Base-by-base conservation (phyloP, 2,797 vertebrate genomes). In the Emys orbicularis region DNA sequence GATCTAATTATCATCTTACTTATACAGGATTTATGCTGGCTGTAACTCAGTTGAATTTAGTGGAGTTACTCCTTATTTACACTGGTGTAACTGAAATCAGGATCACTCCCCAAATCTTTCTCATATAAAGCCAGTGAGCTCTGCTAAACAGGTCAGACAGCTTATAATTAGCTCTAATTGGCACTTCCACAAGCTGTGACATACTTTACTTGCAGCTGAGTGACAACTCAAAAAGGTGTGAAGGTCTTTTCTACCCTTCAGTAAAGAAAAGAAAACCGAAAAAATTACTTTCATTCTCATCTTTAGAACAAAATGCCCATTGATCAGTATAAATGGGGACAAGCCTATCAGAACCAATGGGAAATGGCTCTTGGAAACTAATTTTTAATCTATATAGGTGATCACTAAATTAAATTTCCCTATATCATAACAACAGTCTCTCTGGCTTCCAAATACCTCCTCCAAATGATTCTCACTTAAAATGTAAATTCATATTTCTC, bases 81-180 rank as follows among this genome's bases (percentile, higher is more conserved):
- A 77, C 21, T 41, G 47, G 11, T 49, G 50, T 93, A 83, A 80
- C 53, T 50, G 34, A 76, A 65, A 91, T 85, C 76, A 96, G 84
- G 72, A 90, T 53, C 89, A 50, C 57, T 50, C 2, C 10, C 56
- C 29, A 19, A 87, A 2, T 91, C 52, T 92, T 84, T 84, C 79
- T 31, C 57, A 84, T 76, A 13, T 79, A 93, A 96, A 88, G 95
- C 79, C 44, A 92, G 83, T 86, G 93, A 93, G 92, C 37, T 89
- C 95, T 93, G 89, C 52, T 88, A 96, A 95, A 84, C 61, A 95
- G 91, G 94, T 92, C 92, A 97, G 82, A 16, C 44, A 88, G 81
- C 68, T 92, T 95, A 76, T 86, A 95, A 97, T 97, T 96, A 95
- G 84, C 91, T 87, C 84, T 96, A 97, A 96, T 19, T 97, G 90